phyloP scores from a whole-genome alignment of 2,888 invertebrate genomes.

The Horisme vitalbata region DNA sequence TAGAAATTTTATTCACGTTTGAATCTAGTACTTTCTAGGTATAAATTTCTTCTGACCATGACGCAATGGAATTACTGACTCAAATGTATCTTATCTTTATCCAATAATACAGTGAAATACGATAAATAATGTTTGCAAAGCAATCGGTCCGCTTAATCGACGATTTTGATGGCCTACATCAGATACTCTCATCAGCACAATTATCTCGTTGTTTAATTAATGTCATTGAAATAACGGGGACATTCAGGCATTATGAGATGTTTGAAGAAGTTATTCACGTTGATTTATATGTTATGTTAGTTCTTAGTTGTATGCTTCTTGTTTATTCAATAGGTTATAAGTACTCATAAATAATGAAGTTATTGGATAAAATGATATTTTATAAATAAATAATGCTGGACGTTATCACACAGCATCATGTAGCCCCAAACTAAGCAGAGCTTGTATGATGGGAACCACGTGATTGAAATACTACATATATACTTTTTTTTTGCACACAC shows the following conservation, averaged over 20 bases:
- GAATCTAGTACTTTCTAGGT: not conserved
- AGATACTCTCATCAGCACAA: constrained; percentile 23
- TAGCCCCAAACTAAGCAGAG: too few species aligned
- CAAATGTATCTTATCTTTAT: not conserved
- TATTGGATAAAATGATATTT: too few species aligned
- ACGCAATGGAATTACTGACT: not conserved
- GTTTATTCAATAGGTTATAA: too few species aligned
- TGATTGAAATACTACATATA: too few species aligned
- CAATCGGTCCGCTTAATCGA: constrained; percentile 23
- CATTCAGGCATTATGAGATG: constrained; percentile 1
- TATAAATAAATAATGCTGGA: too few species aligned
- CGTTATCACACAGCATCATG: too few species aligned
- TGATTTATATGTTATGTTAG: too few species aligned
- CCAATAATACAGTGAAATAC: constrained; percentile 1
- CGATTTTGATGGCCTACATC: constrained; percentile 22
- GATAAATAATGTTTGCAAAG: constrained; percentile 24
- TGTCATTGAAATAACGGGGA: constrained; percentile 1
- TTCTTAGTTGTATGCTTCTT: not conserved
- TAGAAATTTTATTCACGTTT: not conserved
- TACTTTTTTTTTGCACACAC: too few species aligned
- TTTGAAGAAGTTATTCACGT: constrained; percentile 3
- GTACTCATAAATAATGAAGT: too few species aligned
- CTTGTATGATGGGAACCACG: too few species aligned
- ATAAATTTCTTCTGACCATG: not conserved
- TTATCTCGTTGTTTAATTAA: constrained; percentile 30